Evolutionary conservation across 1,140 invertebrate species (phyloP), one percentile per base, ranked within the genome.

Genomic region (Drosophila aff.): DNA sequence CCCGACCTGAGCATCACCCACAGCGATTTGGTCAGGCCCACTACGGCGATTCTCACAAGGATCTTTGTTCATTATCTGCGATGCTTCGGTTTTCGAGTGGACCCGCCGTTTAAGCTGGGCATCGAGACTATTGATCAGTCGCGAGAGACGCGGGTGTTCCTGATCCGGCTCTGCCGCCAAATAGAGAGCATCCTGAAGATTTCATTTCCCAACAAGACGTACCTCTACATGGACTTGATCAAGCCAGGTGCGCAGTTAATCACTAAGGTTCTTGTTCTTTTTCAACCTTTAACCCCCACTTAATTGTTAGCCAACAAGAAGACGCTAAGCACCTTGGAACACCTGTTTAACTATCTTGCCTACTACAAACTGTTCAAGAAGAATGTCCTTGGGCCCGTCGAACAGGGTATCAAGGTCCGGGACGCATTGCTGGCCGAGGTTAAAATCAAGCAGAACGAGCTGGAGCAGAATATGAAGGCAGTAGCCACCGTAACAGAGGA

Each of bases 321-420:
- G 44, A 92, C 90, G 0, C 18, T 60, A 0, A 76, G 66, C 50
- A 79, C 76, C 0, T 33, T 92, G 40, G 77, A 76, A n/a, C 73
- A 72, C 1, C 62, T 92, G 10, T 79, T 91, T 21, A 92, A 92
- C 36, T 92, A 86, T 33, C 66, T 58, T 28, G 84, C 71, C 7
- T 92, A 83, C 46, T 92, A 83, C 41, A 91, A 86, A 15, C 43
- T 83, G 68, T 80, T 79, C 8, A 92, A 90, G 6, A 78, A 71
- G 13, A 68, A 73, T 15, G 67, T 92, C 7, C 57, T 91, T 9
- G 49, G 44, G 1, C 78, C 75, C 0, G 65, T 84, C 8, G 65
- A 80, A 4, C 73, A 89, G 16, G 13, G 36, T 11, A 36, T 76
- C 10, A 81, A 65, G 40, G 38, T 61, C n/a, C 69, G 57, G 4